phyloP scores from a whole-genome alignment of 2,113 vertebrate genomes.

The Actenoides lindsayi region DNA sequence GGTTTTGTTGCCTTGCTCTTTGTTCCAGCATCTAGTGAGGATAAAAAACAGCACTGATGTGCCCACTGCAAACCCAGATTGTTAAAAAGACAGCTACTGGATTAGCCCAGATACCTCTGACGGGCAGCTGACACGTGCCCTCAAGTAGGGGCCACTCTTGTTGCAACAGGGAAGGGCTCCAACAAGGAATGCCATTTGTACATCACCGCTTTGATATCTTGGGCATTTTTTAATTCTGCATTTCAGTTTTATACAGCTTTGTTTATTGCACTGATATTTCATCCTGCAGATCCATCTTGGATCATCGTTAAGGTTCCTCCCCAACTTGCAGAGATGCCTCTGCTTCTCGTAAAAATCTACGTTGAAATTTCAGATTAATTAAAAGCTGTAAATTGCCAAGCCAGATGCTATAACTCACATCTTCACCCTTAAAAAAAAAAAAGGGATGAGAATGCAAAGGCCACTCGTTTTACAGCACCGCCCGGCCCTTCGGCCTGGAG shows the following conservation, averaged over 20 bases:
- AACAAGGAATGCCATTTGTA: neutral
- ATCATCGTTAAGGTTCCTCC: slow-evolving; percentile 10
- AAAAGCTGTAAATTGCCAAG: slow-evolving; percentile 69
- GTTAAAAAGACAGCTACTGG: rapidly evolving
- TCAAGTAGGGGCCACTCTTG: neutral
- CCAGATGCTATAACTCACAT: slow-evolving; percentile 7
- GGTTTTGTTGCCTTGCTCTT: neutral
- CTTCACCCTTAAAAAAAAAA: neutral
- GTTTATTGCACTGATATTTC: slow-evolving; percentile 46
- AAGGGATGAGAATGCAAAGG: neutral
- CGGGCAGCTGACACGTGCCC: neutral
- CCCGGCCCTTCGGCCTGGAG: neutral
- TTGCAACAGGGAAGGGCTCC: neutral
- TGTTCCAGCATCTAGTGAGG: no score
- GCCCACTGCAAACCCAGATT: neutral
- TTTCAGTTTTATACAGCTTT: neutral
- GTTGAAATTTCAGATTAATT: slow-evolving; percentile 72
- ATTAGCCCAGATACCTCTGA: neutral
- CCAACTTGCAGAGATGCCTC: slow-evolving; percentile 49
- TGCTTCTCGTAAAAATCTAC: slow-evolving; percentile 54
- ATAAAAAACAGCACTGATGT: neutral
- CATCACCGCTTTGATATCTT: neutral
- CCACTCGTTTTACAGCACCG: rapidly evolving
- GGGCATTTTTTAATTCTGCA: neutral
- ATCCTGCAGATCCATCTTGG: slow-evolving; percentile 27